Evolutionary conservation across 2,113 vertebrate species (phyloP).

Genomic region (Nycticryphes semicollaris): DNA sequence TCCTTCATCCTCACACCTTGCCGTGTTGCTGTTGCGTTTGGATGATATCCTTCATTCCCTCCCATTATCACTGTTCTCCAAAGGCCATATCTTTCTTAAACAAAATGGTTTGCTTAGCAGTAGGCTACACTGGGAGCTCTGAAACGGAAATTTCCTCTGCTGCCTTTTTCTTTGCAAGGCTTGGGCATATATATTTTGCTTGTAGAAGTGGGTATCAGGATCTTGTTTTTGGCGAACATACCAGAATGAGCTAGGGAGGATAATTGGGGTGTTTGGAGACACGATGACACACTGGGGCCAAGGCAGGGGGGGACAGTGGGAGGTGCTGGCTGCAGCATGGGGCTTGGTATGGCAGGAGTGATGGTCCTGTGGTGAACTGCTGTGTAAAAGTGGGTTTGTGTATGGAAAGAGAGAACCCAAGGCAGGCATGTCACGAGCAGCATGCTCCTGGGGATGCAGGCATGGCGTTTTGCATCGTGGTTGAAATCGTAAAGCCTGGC

Average conservation of each 20-base stretch:
- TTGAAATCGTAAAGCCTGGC: neutral
- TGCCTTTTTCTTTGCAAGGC: neutral
- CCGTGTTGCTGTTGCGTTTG: neutral
- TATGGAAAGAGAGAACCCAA: neutral
- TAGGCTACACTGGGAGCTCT: neutral
- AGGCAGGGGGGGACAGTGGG: accelerated
- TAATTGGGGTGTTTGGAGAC: neutral
- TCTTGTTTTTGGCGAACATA: accelerated
- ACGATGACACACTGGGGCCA: accelerated
- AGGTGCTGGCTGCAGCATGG: accelerated
- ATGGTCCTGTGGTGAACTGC: neutral
- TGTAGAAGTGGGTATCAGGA: accelerated
- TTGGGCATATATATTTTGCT: neutral
- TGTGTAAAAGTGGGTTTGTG: neutral
- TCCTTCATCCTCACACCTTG: neutral
- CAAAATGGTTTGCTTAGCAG: neutral
- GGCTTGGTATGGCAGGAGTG: neutral
- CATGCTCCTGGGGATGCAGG: accelerated
- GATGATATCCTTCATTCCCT: neutral
- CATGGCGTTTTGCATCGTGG: neutral
- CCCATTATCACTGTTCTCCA: accelerated
- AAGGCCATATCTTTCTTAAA: neutral
- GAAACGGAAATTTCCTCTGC: neutral
- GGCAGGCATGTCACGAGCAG: accelerated
- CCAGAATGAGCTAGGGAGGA: neutral